phyloP scores from a whole-genome alignment of 2,888 invertebrate genomes.

The Troilus luridus region DNA sequence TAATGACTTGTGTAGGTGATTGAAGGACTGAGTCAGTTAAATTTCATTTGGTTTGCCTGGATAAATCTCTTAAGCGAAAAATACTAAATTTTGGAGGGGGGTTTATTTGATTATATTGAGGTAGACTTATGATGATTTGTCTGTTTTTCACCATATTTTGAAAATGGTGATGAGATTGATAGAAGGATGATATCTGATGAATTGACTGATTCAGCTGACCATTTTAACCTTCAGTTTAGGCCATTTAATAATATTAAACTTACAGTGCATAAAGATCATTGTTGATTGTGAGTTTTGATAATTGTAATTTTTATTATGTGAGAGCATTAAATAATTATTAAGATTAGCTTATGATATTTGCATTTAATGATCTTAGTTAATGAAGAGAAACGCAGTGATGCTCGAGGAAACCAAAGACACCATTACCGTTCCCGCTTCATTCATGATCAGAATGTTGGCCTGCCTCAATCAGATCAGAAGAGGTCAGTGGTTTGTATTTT shows the following conservation, averaged over 20 bases:
- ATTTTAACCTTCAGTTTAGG: background rate
- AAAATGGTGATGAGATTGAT: background rate
- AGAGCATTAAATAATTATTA: background rate
- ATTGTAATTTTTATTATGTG: constrained; percentile 1
- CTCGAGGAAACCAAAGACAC: constrained; percentile 89
- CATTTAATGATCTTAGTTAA: constrained; percentile 74
- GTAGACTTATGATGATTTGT: background rate
- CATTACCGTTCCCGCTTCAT: constrained; percentile 88
- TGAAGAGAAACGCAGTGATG: constrained; percentile 85
- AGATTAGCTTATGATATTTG: background rate
- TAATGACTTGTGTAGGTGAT: background rate
- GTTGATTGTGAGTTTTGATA: background rate
- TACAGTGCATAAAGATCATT: background rate
- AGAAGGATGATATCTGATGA: background rate
- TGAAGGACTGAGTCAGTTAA: background rate
- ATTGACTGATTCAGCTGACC: background rate
- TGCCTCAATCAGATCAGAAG: constrained; percentile 78
- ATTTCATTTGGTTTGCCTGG: background rate
- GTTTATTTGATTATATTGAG: background rate
- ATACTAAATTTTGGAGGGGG: background rate
- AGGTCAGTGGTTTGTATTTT: constrained; percentile 66
- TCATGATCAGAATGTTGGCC: constrained; percentile 85
- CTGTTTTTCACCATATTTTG: background rate
- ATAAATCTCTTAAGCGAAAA: background rate
- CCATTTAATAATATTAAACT: background rate